A percentile compares a stretch with the other conserved stretches of the same genome.
These are phyloP conservation scores for Psix sp. DNA, from an alignment of 1,140 invertebrate genomes.

Conservation along the genomic window DNA sequence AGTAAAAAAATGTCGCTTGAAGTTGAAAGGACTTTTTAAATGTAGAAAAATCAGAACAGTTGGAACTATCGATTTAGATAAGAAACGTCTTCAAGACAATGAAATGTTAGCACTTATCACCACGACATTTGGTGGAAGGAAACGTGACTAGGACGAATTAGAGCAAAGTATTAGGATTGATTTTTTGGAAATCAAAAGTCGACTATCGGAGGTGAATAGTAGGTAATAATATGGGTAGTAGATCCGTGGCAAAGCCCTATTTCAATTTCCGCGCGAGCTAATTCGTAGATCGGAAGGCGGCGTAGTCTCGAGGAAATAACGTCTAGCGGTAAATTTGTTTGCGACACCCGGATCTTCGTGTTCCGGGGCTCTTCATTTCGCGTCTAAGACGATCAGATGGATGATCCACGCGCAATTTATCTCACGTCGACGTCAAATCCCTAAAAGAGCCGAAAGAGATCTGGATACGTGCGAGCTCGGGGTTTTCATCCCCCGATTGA, in stretches of 20 bases:
- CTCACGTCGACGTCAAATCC: slow-evolving; percentile 57
- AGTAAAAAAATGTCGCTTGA: too few relatives aligned
- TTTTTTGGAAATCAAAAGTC: too few relatives aligned
- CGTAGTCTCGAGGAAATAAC: slow-evolving; percentile 24
- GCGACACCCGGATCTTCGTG: slow-evolving; percentile 50
- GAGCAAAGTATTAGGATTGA: too few relatives aligned
- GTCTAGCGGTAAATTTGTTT: slow-evolving; percentile 53
- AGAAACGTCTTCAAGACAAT: not conserved
- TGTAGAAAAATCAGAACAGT: not conserved
- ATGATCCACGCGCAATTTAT: slow-evolving; percentile 58
- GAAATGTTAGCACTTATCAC: too few relatives aligned
- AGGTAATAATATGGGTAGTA: too few relatives aligned
- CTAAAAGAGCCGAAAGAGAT: slow-evolving; percentile 50
- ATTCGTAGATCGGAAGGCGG: slow-evolving; percentile 33
- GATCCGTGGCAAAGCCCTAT: slow-evolving; percentile 18
- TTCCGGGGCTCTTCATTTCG: slow-evolving; percentile 48
- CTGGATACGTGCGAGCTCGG: slow-evolving; percentile 27
- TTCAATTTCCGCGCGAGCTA: slow-evolving; percentile 34
- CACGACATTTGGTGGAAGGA: too few relatives aligned
- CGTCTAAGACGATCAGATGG: slow-evolving; percentile 48
- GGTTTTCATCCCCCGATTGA: slow-evolving; percentile 54
- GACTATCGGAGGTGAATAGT: too few relatives aligned
- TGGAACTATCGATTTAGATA: not conserved
- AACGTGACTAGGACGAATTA: too few relatives aligned
- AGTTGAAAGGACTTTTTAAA: too few relatives aligned